A percentile compares a stretch with the other conserved stretches of the same genome.
Evolutionary conservation across 2,797 vertebrate genomes (phyloP).

Genomic region (Leptodactylus fallax): DNA sequence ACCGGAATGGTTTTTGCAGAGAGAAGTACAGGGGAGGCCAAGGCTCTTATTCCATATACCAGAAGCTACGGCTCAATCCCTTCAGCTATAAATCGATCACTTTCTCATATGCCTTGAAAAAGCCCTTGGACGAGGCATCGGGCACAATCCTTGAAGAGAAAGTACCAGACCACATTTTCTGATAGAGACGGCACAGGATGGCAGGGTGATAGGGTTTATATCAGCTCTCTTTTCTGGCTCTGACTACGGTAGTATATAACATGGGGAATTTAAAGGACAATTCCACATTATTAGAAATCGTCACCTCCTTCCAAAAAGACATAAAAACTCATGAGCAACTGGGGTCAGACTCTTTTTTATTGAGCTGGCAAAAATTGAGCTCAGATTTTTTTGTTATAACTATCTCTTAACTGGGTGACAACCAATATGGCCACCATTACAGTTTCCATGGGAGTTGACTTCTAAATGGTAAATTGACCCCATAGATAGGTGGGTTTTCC

Average conservation of each 20-base stretch:
- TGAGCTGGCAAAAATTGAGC: not conserved
- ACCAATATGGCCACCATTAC: not conserved
- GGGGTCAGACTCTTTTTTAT: not conserved
- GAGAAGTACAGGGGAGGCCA: constrained; percentile 33
- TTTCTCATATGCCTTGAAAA: constrained; percentile 20
- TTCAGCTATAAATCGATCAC: constrained; percentile 39
- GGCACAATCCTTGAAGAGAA: constrained; percentile 36
- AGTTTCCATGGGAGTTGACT: not conserved
- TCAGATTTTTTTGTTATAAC: not conserved
- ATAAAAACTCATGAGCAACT: not conserved
- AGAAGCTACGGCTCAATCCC: constrained; percentile 30
- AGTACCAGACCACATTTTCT: constrained; percentile 16
- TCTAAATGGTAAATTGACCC: not conserved
- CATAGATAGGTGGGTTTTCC: not conserved
- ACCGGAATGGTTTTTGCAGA: constrained; percentile 32
- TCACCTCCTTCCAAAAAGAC: not conserved
- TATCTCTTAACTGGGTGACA: not conserved
- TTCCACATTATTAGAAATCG: not conserved
- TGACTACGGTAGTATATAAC: not conserved
- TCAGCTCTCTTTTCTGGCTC: not conserved
- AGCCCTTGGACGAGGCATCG: constrained; percentile 19
- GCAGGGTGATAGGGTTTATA: constrained; percentile 1
- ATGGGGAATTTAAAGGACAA: not conserved
- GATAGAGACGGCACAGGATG: not conserved
- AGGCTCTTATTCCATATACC: constrained; percentile 21